Evolutionary conservation across 2,797 vertebrate genomes (phyloP).

Genomic region (Tragelaphus eurycerus): DNA sequence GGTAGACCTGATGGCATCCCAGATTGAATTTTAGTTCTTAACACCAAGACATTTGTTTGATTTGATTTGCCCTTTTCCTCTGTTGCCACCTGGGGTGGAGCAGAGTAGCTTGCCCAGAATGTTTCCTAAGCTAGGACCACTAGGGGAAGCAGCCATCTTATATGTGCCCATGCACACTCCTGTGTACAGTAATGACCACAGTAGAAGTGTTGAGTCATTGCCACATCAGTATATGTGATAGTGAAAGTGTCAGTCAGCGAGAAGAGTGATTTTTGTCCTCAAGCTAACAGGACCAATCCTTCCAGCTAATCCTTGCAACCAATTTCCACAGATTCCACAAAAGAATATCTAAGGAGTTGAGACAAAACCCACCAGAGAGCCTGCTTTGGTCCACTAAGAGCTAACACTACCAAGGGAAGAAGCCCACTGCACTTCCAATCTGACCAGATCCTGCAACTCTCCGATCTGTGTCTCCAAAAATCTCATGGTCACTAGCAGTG

Average conservation of each 20-base stretch:
- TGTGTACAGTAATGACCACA: neutral
- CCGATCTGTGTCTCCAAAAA: fast-evolving
- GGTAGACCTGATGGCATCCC: neutral
- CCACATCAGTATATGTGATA: neutral
- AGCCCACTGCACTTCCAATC: neutral
- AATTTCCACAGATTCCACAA: neutral
- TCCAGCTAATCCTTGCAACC: neutral
- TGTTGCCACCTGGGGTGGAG: neutral
- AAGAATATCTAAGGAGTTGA: neutral
- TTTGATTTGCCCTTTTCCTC: neutral
- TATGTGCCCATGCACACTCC: neutral
- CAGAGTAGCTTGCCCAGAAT: neutral
- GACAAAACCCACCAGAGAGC: neutral
- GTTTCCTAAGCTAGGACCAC: neutral
- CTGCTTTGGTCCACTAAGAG: neutral
- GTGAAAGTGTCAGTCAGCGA: neutral
- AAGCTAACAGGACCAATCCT: neutral
- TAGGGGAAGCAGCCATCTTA: neutral
- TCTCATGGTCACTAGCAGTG: neutral
- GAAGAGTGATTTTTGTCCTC: neutral
- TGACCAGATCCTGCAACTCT: neutral
- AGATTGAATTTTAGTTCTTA: neutral
- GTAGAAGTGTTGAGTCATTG: neutral
- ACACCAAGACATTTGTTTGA: neutral
- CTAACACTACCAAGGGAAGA: neutral